Conservation (phyloP, 2,113 vertebrate species). For the Eurypyga helias region DNA sequence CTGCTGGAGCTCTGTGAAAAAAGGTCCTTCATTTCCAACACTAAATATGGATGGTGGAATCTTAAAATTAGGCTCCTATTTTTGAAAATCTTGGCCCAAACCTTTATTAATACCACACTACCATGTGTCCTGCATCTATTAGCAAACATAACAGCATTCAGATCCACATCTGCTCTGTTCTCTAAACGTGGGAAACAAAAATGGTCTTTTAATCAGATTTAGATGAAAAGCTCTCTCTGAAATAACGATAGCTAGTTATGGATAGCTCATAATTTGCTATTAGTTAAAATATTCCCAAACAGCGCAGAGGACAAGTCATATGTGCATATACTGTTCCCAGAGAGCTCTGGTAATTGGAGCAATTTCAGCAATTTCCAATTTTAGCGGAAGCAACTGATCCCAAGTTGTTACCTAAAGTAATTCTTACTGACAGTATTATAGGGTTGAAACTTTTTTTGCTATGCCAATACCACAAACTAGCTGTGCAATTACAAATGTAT, state of each 20-base stretch:
- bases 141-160: slow-evolving; percentile 1
- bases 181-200: slow-evolving; percentile 19
- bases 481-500: not conserved
- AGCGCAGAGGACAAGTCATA: not conserved
- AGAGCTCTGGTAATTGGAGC: not conserved
- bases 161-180: slow-evolving; percentile 23
- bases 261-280: not conserved
- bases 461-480: not conserved
- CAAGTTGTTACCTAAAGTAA: slow-evolving; percentile 10
- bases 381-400: slow-evolving; percentile 17
- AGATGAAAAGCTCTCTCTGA: slow-evolving; percentile 9
- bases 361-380: slow-evolving; percentile 20
- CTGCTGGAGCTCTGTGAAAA: slow-evolving; percentile 25
- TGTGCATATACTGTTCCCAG: not conserved
- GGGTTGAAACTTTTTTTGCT: not conserved
- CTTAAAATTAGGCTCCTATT: slow-evolving; percentile 37
- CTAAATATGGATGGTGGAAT: slow-evolving; percentile 54
- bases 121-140: slow-evolving; percentile 6
- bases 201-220: slow-evolving; percentile 2
- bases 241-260: not conserved
- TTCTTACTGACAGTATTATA: slow-evolving; percentile 2
- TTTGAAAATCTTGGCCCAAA: slow-evolving; percentile 50
- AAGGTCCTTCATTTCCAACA: slow-evolving; percentile 17
- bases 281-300: not conserved
- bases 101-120: slow-evolving; percentile 15